Conservation (phyloP, 2,888 invertebrate genomes). For the Diadegma fenestrale region DNA sequence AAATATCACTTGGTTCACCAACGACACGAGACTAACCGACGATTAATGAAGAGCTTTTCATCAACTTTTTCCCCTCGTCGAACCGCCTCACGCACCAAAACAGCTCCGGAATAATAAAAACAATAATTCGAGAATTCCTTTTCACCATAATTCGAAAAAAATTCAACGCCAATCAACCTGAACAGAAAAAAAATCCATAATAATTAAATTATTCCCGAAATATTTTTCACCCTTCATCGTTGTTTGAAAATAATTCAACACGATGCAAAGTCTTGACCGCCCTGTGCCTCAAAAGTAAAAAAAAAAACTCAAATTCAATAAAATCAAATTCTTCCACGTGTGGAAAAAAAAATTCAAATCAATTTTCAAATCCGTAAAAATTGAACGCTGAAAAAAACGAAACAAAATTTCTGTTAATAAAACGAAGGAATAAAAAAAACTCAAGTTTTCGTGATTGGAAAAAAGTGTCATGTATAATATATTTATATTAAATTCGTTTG, state of each 20-base stretch:
- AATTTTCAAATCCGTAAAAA: constrained; percentile 1
- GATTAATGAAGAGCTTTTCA: not conserved
- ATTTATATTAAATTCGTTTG: constrained; percentile 68
- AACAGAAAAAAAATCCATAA: not conserved
- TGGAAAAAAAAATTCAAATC: not conserved
- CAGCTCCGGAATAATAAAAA: not conserved
- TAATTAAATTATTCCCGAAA: too few relatives aligned
- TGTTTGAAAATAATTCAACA: too few relatives aligned
- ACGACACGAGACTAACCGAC: not conserved
- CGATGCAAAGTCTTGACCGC: too few relatives aligned
- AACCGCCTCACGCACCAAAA: not conserved
- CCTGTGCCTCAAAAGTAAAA: too few relatives aligned
- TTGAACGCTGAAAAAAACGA: not conserved
- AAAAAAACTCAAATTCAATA: too few relatives aligned
- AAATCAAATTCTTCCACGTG: too few relatives aligned
- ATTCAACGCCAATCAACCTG: not conserved
- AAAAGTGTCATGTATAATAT: constrained; percentile 36
- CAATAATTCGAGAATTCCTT: too few relatives aligned
- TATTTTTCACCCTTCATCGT: too few relatives aligned
- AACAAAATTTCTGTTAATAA: not conserved
- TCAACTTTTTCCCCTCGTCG: not conserved
- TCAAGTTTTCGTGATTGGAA: constrained; percentile 30
- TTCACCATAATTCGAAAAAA: not conserved
- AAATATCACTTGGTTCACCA: constrained; percentile 2
- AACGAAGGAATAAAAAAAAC: not conserved